phyloP scores from a whole-genome alignment of 1,140 invertebrate genomes.

The Drosophila saltans region DNA sequence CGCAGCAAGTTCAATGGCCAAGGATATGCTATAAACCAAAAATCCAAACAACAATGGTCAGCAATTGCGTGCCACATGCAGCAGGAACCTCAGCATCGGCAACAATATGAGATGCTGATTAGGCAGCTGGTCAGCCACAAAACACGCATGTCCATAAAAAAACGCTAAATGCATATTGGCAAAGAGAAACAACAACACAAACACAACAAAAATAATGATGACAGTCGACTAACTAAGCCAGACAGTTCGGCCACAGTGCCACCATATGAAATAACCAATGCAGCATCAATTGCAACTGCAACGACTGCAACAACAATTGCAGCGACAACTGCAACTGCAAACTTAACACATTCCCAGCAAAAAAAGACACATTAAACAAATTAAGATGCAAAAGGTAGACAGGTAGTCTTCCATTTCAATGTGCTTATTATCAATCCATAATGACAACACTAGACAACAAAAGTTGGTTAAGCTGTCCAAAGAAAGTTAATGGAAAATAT shows the following conservation, averaged over 20 bases:
- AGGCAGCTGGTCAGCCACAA: conserved; percentile 56
- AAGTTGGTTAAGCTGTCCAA: neutral
- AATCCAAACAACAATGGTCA: conserved; percentile 47
- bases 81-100: conserved; percentile 41
- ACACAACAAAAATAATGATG: conserved; percentile 68
- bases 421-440: conserved; percentile 4
- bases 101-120: conserved; percentile 79
- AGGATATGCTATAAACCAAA: conserved; percentile 53
- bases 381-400: conserved; percentile 58
- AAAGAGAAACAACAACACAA: neutral
- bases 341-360: too few species aligned
- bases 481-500: neutral
- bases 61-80: conserved; percentile 77
- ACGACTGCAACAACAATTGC: conserved; percentile 19
- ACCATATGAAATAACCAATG: conserved; percentile 31
- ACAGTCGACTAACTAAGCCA: conserved; percentile 75
- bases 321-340: conserved; percentile 19
- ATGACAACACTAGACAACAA: conserved; percentile 43
- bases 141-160: conserved; percentile 71
- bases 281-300: conserved; percentile 22
- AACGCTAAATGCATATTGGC: conserved; percentile 79
- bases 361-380: conserved; percentile 61
- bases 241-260: conserved; percentile 49
- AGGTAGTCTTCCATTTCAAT: conserved; percentile 33
- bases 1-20: conserved; percentile 71